Evolutionary conservation across 2,888 invertebrate species (phyloP), one percentile per base, ranked within the genome.

Genomic region (Branchellion lobata): DNA sequence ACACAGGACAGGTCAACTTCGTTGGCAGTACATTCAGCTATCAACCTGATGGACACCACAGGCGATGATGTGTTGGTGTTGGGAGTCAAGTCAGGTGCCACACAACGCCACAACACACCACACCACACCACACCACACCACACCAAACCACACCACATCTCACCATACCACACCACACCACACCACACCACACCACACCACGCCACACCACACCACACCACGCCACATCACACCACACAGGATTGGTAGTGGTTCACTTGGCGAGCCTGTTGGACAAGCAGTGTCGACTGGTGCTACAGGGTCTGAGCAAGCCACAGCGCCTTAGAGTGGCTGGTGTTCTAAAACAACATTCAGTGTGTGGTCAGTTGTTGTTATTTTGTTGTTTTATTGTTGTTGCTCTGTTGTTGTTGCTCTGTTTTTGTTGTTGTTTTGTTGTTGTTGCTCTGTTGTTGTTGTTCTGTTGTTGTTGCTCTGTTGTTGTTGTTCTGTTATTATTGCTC

Each of bases 1-100:
- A 85, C 51, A 1, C 81, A 87, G 87, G 87, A 87, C 83, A 86
- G 86, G 82, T 86, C 87, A 2, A 86, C 86, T 79, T 86, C 85
- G 80, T 82, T 86, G 72, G 86, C 85, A 0, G 85, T 86, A 8
- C 85, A 86, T 80, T 84, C 86, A 1, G 84, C 86, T 14, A 84
- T 84, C 57, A 83, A 85, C 61, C 82, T 87, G n/a, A 81, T 87
- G 3, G 84, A 85, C 33, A 85, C 84, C 27, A 83, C 29, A 74
- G 85, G 84, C 29, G 85, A 85, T 81, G 87, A 87, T 82, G 83
- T 86, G 27, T 84, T 87, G 33, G 85, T 86, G 75, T 84, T 86
- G 33, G 86, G 86, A 81, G 82, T 84, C 0, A 84, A 29, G 27
- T 73, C 73, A 40, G 73, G 73, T 73, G 34, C 8, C 24, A 65